Conservation (phyloP, 1,140 invertebrate species). For the Dendrolimus punctatus region DNA sequence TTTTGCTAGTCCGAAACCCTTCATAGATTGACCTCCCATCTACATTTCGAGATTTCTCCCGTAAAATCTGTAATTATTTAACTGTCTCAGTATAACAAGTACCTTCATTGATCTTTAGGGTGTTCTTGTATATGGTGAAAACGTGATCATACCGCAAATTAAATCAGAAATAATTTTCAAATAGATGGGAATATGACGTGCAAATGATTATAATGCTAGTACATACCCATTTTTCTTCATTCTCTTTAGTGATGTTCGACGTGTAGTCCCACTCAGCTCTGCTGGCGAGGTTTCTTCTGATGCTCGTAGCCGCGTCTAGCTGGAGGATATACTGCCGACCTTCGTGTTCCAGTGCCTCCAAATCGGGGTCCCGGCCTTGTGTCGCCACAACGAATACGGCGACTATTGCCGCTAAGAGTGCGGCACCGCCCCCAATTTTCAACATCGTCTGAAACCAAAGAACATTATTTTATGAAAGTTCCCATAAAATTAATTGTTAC, state of each 20-base stretch:
- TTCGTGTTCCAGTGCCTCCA: constrained; percentile 73
- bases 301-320: constrained; percentile 72
- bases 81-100: no score
- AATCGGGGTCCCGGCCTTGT: constrained; percentile 63
- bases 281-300: constrained; percentile 72
- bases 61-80: no score
- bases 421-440: constrained; percentile 57
- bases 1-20: no score
- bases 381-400: constrained; percentile 62
- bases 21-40: no score
- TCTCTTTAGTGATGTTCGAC: constrained; percentile 82
- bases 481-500: neutral
- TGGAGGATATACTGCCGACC: constrained; percentile 75
- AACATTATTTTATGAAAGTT: neutral
- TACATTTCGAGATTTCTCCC: no score
- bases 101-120: no score
- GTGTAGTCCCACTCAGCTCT: constrained; percentile 79
- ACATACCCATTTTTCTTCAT: constrained; percentile 75
- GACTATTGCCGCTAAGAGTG: constrained; percentile 52
- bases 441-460: constrained; percentile 54
- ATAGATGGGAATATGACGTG: no score
- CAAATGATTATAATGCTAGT: no score
- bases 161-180: no score
- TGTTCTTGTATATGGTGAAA: no score
- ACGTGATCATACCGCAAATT: no score